Percentiles rank a stretch among this genome's conserved stretches.
These are phyloP conservation scores for Psammodynastes pulverulentus DNA, from an alignment of 2,113 vertebrate genomes.

Conservation along the genomic window DNA sequence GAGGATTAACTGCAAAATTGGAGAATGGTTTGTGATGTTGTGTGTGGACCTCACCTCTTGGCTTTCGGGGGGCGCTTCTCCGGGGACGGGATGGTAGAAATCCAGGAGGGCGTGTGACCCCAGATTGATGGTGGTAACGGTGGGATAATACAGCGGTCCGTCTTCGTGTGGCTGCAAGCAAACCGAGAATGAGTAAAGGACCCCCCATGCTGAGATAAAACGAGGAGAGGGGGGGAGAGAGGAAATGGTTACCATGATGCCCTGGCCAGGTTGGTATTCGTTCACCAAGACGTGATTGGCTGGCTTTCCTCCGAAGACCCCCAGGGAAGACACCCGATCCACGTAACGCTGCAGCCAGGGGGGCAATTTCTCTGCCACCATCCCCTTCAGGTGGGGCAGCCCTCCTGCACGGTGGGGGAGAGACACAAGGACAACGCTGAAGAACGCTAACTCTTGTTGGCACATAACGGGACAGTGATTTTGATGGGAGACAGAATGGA, in stretches of 20 bases:
- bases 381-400: constrained; percentile 80
- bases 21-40: neutral
- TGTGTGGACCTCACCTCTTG: constrained; percentile 39
- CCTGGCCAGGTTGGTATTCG: constrained; percentile 83
- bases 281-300: constrained; percentile 91
- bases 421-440: neutral
- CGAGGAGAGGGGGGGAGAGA: fast-evolving
- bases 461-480: neutral
- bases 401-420: constrained; percentile 68
- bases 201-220: neutral
- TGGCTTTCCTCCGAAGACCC: constrained; percentile 74
- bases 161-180: constrained; percentile 83
- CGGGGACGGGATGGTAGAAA: constrained; percentile 76
- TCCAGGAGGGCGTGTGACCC: constrained; percentile 87
- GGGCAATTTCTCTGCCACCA: constrained; percentile 82
- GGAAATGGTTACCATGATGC: constrained; percentile 77
- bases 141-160: constrained; percentile 86
- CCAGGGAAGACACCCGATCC: constrained; percentile 78
- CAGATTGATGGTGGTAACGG: constrained; percentile 84
- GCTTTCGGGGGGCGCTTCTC: constrained; percentile 22
- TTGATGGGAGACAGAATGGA: neutral
- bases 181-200: neutral
- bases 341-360: constrained; percentile 79
- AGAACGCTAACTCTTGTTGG: neutral
- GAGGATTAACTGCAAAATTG: neutral